Evolutionary conservation across 2,888 invertebrate species (phyloP).

Genomic region (Argyresthia albistria): DNA sequence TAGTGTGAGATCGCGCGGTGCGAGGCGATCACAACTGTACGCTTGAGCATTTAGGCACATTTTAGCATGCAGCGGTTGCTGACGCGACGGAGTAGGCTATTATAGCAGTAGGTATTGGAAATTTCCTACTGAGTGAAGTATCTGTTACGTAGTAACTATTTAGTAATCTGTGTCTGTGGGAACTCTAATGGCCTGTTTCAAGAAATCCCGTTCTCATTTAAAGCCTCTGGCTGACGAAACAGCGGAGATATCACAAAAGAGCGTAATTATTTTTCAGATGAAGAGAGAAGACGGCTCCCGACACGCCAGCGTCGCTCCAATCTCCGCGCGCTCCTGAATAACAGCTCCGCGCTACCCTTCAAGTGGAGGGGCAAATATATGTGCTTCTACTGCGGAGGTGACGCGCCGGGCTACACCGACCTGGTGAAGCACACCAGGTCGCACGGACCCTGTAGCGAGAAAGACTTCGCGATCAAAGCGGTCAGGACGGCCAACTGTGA

Average conservation of each 20-base stretch:
- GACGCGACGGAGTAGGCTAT: too few species aligned
- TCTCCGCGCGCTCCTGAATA: constrained; percentile 49
- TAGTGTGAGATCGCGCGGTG: too few species aligned
- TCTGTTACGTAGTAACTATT: too few species aligned
- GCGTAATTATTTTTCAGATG: constrained; percentile 55
- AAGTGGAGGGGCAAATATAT: constrained; percentile 52
- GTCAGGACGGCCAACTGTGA: constrained; percentile 38
- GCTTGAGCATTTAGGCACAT: too few species aligned
- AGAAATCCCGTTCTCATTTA: too few species aligned
- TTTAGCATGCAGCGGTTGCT: too few species aligned
- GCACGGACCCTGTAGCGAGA: constrained; percentile 34
- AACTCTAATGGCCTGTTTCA: too few species aligned
- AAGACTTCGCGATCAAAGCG: constrained; percentile 33
- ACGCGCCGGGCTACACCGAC: constrained; percentile 22
- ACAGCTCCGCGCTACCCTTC: constrained; percentile 51
- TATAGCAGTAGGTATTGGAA: too few species aligned
- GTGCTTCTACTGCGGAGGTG: constrained; percentile 53
- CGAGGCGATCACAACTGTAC: too few species aligned
- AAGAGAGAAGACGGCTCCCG: constrained; percentile 19
- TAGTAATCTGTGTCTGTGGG: too few species aligned
- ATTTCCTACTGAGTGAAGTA: too few species aligned
- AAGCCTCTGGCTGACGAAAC: constrained; percentile 11
- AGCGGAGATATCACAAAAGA: constrained; percentile 19
- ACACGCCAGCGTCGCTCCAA: constrained; percentile 28
- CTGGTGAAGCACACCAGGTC: constrained; percentile 37